Conservation (phyloP, 2,797 vertebrate species). For the Notamacropus eugenii region DNA sequence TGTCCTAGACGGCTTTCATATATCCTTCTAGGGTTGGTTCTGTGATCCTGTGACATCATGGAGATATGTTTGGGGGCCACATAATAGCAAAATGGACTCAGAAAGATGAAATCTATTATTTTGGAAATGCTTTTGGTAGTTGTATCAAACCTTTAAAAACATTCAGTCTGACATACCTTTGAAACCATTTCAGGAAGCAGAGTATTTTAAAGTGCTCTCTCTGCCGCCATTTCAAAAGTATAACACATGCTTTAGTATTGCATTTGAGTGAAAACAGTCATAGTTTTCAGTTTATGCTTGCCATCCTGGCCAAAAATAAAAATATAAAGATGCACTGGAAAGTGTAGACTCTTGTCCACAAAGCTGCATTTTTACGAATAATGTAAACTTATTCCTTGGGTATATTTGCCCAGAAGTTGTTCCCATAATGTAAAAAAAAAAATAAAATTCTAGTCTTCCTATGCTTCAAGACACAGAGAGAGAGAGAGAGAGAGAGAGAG, state of each 20-base stretch:
- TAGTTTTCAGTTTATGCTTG: neutral
- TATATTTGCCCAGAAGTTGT: neutral
- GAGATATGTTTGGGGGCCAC: neutral
- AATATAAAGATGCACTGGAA: neutral
- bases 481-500: no score
- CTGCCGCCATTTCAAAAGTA: slow-evolving; percentile 38
- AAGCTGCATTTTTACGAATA: neutral
- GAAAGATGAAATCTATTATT: slow-evolving; percentile 40
- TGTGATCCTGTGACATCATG: neutral
- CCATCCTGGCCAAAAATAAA: neutral
- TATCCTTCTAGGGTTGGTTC: neutral
- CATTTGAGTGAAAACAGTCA: slow-evolving; percentile 57
- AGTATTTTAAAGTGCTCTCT: neutral
- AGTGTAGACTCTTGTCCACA: neutral
- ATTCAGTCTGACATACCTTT: neutral
- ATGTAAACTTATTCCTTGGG: neutral
- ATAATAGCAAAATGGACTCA: slow-evolving; percentile 15
- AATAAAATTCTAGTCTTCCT: neutral
- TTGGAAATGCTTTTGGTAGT: slow-evolving; percentile 55
- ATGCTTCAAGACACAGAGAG: neutral
- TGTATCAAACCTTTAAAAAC: slow-evolving; percentile 33
- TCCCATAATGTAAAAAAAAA: neutral
- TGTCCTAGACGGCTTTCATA: neutral
- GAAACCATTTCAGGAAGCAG: neutral
- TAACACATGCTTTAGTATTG: slow-evolving; percentile 32